These are phyloP conservation scores for Tachystola acroxantha DNA, from an alignment of 2,888 invertebrate genomes.

Conservation along the genomic window DNA sequence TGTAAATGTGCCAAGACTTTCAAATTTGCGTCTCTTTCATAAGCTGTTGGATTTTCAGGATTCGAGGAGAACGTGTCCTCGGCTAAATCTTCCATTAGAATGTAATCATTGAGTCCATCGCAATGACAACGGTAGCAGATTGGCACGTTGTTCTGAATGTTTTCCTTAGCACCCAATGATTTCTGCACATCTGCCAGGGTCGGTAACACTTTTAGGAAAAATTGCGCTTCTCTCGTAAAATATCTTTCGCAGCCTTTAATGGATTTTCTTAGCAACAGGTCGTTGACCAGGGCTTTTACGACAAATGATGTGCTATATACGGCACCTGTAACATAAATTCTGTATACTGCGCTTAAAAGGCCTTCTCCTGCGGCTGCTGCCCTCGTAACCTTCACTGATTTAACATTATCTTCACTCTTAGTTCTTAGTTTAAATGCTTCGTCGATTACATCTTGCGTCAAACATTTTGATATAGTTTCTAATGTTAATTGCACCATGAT, in stretches of 20 bases:
- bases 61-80: conserved; percentile 27
- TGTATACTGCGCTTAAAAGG: conserved; percentile 41
- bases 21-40: conserved; percentile 30
- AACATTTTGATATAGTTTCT: conserved; percentile 30
- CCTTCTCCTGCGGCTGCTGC: conserved; percentile 45
- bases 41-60: conserved; percentile 22
- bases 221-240: conserved; percentile 37
- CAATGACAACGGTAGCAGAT: conserved; percentile 31
- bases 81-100: conserved; percentile 42
- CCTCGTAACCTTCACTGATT: conserved; percentile 27
- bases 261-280: conserved; percentile 29
- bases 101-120: conserved; percentile 40
- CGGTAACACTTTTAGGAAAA: conserved; percentile 37
- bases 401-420: conserved; percentile 30
- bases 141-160: conserved; percentile 33
- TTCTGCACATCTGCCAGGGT: conserved; percentile 31
- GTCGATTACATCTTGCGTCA: conserved; percentile 35
- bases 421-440: conserved; percentile 36
- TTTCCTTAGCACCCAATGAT: conserved; percentile 32
- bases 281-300: conserved; percentile 35
- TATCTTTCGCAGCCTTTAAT: conserved; percentile 24
- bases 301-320: conserved; percentile 29
- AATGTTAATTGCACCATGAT: conserved; percentile 35
- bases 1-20: conserved; percentile 46
- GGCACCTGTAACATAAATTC: conserved; percentile 30